Base-by-base conservation (phyloP, 2,113 vertebrate genomes). In the Brachyhypopomus gauderio region DNA sequence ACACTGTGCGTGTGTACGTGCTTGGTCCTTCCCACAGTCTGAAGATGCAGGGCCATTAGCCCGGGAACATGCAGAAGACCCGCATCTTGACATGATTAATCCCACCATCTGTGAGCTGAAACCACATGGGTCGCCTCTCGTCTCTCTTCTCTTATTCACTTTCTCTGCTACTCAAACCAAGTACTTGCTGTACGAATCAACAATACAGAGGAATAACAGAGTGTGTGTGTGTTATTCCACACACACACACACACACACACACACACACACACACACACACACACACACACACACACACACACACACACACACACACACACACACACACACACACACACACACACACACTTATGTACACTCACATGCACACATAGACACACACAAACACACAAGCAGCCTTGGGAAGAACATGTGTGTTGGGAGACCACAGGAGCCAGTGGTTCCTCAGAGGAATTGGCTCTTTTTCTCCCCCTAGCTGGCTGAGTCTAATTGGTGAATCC, bases 401-500 rank as follows among this genome's bases (percentile, higher is more conserved):
- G 48, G 82, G 52, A 36, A 56, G 56, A 78, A 60, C n/a, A 86
- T 83, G 85, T 83, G 85, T 86, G 84, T 85, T 80, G 87, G 84
- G 66, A 77, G 87, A 90, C 74, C 83, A 84, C 83, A 81, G 85
- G 81, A 85, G 87, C 91, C 91, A 91, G 90, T 89, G 84, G 59
- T 91, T 81, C 89, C 86, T 72, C 84, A 82, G 85, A 85, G 85
- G 85, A 78, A 90, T 90, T 88, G 86, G 85, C 80, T 86, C 87
- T 85, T 88, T 88, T 83, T 82, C 88, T 58, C 64, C 87, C 87
- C 73, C 70, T 85, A 78, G 78, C 88, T 58, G 84, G 81, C 75
- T 81, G 87, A 66, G 81, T 91, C 89, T 92, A 90, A 92, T 89
- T 90, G 89, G 87, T 86, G 83, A 88, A 86, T 48, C 81, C 83